phyloP scores from a whole-genome alignment of 1,140 invertebrate genomes.

The Linepithema humile region DNA sequence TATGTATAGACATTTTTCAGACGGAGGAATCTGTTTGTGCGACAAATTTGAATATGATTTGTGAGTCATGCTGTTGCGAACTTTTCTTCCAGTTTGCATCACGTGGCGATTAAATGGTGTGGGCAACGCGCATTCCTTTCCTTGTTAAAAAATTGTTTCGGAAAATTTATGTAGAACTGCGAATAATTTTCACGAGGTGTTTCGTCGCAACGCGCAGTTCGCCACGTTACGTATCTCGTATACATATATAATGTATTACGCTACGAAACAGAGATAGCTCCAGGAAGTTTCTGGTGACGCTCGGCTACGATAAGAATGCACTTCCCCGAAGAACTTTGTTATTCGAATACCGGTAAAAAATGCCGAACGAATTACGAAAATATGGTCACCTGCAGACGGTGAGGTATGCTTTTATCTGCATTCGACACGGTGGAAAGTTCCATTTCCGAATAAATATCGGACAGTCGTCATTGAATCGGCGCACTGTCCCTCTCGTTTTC shows the following conservation, averaged over 20 bases:
- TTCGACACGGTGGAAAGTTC: slow-evolving; percentile 25
- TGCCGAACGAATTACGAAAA: slow-evolving; percentile 44
- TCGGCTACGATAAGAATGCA: slow-evolving; percentile 14
- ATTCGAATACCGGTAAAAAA: slow-evolving; percentile 57
- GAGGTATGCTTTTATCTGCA: not conserved
- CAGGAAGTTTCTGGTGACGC: not conserved
- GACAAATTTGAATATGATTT: not conserved
- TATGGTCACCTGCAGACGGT: not conserved
- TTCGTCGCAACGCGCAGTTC: no score
- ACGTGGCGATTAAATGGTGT: not conserved
- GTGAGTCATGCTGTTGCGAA: not conserved
- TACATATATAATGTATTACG: not conserved
- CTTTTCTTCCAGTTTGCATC: not conserved
- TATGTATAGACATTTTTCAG: not conserved
- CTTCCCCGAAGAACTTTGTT: slow-evolving; percentile 40
- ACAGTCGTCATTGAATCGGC: slow-evolving; percentile 17
- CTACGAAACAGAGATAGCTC: not conserved
- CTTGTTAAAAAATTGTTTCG: not conserved
- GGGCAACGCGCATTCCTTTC: not conserved
- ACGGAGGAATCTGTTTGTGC: not conserved
- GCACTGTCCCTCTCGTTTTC: slow-evolving; percentile 47
- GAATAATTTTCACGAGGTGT: not conserved
- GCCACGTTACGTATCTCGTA: no score
- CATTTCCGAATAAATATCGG: not conserved
- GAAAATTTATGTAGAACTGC: not conserved